Percentiles rank a stretch among this genome's conserved stretches.
phyloP scores from a whole-genome alignment of 2,113 vertebrate species.

The Ictalurus furcatus region DNA sequence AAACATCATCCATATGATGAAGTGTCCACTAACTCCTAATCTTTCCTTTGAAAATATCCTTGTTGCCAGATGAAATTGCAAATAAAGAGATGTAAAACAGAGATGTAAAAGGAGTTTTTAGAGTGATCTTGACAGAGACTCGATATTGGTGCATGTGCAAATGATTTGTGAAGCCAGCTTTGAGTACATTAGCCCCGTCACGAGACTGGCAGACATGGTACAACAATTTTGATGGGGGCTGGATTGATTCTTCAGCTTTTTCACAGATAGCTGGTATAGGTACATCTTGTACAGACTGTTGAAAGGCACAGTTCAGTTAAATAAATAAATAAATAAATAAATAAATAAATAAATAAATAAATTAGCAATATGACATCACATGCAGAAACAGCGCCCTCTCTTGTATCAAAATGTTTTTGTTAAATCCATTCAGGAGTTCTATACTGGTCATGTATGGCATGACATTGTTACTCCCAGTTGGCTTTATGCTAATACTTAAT shows the following conservation, averaged over 20 bases:
- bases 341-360: no score
- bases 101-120: not conserved
- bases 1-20: not conserved
- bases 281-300: not conserved
- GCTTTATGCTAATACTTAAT: not conserved
- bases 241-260: not conserved
- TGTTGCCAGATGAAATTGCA: not conserved
- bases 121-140: not conserved
- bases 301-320: not conserved
- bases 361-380: not conserved
- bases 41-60: not conserved
- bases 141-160: not conserved
- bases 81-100: not conserved
- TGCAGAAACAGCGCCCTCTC: slow-evolving; percentile 5
- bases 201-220: not conserved
- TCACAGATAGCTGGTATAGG: not conserved
- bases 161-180: not conserved
- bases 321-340: no score
- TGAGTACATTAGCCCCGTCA: not conserved
- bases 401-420: slow-evolving; percentile 1
- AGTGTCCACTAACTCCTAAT: not conserved
- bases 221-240: not conserved
- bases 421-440: not conserved
- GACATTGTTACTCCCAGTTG: not conserved
- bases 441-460: not conserved